Percentiles rank a stretch among this genome's conserved stretches.
Conservation (phyloP, 2,113 vertebrate species). For the Panurus biarmicus region DNA sequence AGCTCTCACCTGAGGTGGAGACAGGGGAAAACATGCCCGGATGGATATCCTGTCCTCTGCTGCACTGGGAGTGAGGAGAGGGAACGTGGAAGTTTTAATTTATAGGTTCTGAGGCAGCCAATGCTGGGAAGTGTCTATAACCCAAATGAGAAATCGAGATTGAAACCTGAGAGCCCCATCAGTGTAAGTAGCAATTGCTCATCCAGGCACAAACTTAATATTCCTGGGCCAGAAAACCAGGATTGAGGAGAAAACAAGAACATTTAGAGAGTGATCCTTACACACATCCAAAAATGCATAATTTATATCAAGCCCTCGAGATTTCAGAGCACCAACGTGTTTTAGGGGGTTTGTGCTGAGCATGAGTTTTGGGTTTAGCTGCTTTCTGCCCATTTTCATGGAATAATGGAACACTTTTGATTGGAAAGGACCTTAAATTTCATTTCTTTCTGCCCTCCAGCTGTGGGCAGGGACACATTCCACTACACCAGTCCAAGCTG, state of each 20-base stretch:
- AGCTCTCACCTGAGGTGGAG: neutral
- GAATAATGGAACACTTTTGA: neutral
- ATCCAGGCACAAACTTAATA: neutral
- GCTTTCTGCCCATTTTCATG: neutral
- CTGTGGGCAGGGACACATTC: neutral
- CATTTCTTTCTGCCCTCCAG: neutral
- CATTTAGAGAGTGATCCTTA: neutral
- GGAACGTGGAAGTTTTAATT: neutral
- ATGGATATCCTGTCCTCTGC: neutral
- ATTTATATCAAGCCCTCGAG: neutral
- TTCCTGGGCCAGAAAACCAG: neutral
- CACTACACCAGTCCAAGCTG: too few relatives aligned
- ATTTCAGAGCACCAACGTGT: neutral
- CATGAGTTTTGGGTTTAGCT: neutral
- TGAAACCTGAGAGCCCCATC: neutral
- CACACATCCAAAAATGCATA: neutral
- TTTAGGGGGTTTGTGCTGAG: neutral
- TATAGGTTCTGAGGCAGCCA: neutral
- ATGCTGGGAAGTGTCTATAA: neutral
- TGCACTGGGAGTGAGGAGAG: neutral
- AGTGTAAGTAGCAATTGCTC: neutral
- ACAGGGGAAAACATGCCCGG: neutral
- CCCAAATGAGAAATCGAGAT: neutral
- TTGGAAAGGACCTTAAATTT: neutral
- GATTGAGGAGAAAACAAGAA: neutral